These are phyloP conservation scores for Coptotermes formosanus DNA, from an alignment of 1,140 invertebrate species.

Conservation along the genomic window DNA sequence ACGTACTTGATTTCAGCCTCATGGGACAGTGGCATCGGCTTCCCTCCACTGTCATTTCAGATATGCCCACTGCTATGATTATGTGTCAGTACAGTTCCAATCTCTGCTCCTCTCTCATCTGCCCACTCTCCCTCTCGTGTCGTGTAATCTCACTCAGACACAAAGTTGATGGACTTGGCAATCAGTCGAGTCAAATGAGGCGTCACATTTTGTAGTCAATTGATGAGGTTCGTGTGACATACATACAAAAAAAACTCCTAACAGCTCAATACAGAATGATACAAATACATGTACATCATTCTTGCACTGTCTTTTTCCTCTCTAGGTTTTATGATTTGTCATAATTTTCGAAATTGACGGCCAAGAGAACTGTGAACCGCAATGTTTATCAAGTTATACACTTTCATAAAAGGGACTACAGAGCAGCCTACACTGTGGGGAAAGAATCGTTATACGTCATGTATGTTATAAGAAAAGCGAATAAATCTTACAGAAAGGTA, in stretches of 20 bases:
- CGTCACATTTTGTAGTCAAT: conserved; percentile 8
- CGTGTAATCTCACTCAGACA: background rate
- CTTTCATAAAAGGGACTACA: background rate
- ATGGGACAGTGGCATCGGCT: background rate
- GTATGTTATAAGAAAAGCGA: too few species aligned
- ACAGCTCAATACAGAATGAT: background rate
- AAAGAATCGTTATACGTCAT: background rate
- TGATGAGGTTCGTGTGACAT: background rate
- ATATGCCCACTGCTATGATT: background rate
- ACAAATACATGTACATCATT: background rate
- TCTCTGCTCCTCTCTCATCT: background rate
- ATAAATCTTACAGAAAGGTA: too few species aligned
- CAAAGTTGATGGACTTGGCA: background rate
- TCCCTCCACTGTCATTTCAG: background rate
- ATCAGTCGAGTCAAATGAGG: conserved; percentile 1
- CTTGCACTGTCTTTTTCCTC: background rate
- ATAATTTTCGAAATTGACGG: background rate
- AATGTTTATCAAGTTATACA: background rate
- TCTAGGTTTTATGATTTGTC: background rate
- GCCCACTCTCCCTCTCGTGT: too few species aligned
- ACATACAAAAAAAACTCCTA: background rate
- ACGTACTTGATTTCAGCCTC: background rate
- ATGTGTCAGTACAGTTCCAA: background rate
- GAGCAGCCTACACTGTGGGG: too few species aligned
- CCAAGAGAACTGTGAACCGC: background rate